A percentile compares a stretch with the other conserved stretches of the same genome.
Evolutionary conservation across 92 coral and sea anemone genomes (phyloP).

Genomic region (Siderastrea radians): DNA sequence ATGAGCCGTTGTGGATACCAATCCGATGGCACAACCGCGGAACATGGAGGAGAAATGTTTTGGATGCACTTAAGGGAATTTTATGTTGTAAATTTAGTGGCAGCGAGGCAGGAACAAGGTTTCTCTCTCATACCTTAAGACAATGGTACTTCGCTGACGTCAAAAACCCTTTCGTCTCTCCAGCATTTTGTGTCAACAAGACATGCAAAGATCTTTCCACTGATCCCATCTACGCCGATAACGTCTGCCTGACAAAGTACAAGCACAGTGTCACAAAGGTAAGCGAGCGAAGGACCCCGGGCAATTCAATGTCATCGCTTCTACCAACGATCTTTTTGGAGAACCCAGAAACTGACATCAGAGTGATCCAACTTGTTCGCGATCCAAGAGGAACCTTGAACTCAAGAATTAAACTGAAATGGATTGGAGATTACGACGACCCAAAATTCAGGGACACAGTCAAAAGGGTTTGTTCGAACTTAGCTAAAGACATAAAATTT

Average conservation of each 20-base stretch:
- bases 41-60: slow-evolving; percentile 15
- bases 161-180: slow-evolving; percentile 31
- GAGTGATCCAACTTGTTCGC: slow-evolving; percentile 33
- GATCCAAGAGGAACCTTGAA: slow-evolving; percentile 43
- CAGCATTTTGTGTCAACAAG: slow-evolving; percentile 20
- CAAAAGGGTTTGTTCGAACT: too few species aligned
- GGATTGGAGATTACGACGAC: slow-evolving; percentile 12
- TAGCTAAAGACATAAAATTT: slow-evolving; percentile 15
- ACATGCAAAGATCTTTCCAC: slow-evolving; percentile 21
- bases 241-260: slow-evolving; percentile 7
- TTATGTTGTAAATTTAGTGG: slow-evolving; percentile 29
- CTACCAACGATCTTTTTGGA: slow-evolving; percentile 15
- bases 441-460: slow-evolving; percentile 13
- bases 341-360: slow-evolving; percentile 49
- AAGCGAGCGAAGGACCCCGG: slow-evolving; percentile 15
- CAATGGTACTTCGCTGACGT: slow-evolving; percentile 27
- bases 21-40: not conserved
- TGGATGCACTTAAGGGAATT: slow-evolving; percentile 32
- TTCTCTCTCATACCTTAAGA: slow-evolving; percentile 17
- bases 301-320: slow-evolving; percentile 7
- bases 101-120: slow-evolving; percentile 8
- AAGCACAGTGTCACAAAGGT: slow-evolving; percentile 53
- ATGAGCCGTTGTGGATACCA: slow-evolving; percentile 51
- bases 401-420: slow-evolving; percentile 34
- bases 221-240: slow-evolving; percentile 13